phyloP scores from a whole-genome alignment of 2,797 vertebrate species.

The Lithobates sylvaticus region DNA sequence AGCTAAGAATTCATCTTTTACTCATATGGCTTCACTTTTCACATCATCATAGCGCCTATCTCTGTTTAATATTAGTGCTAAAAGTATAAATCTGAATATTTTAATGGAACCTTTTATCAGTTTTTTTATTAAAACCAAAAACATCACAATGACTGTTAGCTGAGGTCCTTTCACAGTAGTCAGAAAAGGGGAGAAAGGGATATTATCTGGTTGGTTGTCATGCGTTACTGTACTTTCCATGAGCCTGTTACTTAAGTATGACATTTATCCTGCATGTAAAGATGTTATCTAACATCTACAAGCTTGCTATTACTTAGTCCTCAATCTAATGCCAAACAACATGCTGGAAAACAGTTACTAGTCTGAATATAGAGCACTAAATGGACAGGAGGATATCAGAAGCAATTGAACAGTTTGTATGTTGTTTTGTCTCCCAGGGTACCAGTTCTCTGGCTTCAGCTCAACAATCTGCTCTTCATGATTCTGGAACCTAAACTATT shows the following conservation, averaged over 20 bases:
- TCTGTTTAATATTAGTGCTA: too few species aligned
- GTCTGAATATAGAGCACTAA: constrained; percentile 12
- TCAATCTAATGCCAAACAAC: constrained; percentile 9
- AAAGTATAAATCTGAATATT: too few species aligned
- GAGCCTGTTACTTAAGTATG: not conserved
- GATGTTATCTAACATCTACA: constrained; percentile 2
- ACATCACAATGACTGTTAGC: too few species aligned
- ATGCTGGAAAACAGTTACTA: constrained; percentile 3
- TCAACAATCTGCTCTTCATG: constrained; percentile 20
- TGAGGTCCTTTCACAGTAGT: too few species aligned
- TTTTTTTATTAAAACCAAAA: too few species aligned
- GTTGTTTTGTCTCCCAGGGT: constrained; percentile 31
- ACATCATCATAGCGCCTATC: too few species aligned
- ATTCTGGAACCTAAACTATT: not conserved
- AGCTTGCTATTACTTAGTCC: constrained; percentile 13
- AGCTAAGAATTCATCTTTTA: too few species aligned
- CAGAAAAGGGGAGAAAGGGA: not conserved
- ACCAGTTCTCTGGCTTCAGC: constrained; percentile 22
- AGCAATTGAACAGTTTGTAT: constrained; percentile 32
- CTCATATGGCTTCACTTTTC: too few species aligned
- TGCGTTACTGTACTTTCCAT: not conserved
- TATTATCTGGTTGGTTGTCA: not conserved
- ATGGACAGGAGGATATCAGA: not conserved
- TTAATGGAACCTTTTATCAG: too few species aligned
- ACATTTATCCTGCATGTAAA: not conserved